Evolutionary conservation across 2,113 vertebrate genomes (phyloP).

Genomic region (Dicaeum eximium): DNA sequence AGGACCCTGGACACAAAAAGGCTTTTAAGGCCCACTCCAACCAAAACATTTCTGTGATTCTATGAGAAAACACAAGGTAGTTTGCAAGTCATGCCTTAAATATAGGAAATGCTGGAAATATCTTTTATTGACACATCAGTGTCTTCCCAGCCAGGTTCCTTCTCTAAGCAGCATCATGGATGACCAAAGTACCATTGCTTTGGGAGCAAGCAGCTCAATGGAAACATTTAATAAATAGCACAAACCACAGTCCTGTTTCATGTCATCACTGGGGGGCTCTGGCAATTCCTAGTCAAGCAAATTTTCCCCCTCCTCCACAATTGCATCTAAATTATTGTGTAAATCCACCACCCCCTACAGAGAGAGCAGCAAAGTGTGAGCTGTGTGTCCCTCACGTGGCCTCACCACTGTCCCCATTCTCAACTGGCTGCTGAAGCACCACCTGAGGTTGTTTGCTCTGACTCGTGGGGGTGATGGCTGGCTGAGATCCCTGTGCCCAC

Average conservation of each 20-base stretch:
- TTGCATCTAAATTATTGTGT: not conserved
- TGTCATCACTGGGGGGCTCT: not conserved
- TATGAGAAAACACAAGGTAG: not conserved
- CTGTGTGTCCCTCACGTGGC: accelerated
- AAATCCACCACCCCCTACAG: not conserved
- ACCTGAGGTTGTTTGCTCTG: not conserved
- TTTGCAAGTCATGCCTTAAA: not conserved
- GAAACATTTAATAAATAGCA: not conserved
- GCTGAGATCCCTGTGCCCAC: not conserved
- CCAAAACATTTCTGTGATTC: not conserved
- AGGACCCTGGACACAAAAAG: not conserved
- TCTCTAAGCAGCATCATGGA: not conserved
- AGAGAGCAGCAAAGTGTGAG: not conserved
- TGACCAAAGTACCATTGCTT: not conserved
- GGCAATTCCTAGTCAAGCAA: not conserved
- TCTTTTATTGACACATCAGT: not conserved
- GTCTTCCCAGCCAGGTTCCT: not conserved
- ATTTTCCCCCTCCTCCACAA: not conserved
- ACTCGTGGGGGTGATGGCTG: accelerated
- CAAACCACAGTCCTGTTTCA: not conserved
- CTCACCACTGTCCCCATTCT: not conserved
- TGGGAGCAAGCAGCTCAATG: not conserved
- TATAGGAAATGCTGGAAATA: not conserved
- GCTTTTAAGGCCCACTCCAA: not conserved
- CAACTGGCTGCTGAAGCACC: not conserved